A percentile compares a stretch with the other conserved stretches of the same genome.
Evolutionary conservation across 2,113 vertebrate genomes (phyloP).

Genomic region (Poecilia latipinna): DNA sequence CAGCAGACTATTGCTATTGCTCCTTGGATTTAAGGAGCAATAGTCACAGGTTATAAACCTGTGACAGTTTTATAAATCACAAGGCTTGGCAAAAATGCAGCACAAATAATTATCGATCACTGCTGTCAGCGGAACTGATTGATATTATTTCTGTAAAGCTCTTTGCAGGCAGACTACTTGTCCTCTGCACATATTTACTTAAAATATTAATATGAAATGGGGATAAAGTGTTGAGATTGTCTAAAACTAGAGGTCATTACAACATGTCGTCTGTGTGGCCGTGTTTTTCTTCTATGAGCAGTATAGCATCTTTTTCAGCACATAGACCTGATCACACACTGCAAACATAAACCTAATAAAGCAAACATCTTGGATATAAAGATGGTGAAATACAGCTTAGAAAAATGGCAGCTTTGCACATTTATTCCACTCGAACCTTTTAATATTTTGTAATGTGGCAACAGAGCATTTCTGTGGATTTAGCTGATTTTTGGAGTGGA

Average conservation of each 20-base stretch:
- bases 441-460: too few species aligned
- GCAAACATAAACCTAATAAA: too few species aligned
- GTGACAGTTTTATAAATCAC: constrained; percentile 31
- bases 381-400: constrained; percentile 32
- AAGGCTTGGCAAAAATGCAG: constrained; percentile 28
- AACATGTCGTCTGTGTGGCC: constrained; percentile 21
- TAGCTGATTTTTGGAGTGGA: not conserved
- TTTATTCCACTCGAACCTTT: too few species aligned
- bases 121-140: constrained; percentile 14
- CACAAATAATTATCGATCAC: constrained; percentile 31
- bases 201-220: not conserved
- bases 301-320: constrained; percentile 46
- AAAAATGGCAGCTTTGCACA: constrained; percentile 19
- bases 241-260: not conserved
- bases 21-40: too few species aligned
- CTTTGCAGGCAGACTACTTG: constrained; percentile 6
- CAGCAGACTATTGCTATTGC: constrained; percentile 27
- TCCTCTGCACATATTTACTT: not conserved
- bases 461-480: too few species aligned
- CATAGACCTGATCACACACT: not conserved
- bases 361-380: constrained; percentile 49
- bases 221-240: not conserved
- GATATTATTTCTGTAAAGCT: constrained; percentile 5
- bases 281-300: constrained; percentile 40
- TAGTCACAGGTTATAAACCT: constrained; percentile 27